Base-by-base conservation (phyloP, 1,140 invertebrate genomes). In the Rhopalosiphum maidis region DNA sequence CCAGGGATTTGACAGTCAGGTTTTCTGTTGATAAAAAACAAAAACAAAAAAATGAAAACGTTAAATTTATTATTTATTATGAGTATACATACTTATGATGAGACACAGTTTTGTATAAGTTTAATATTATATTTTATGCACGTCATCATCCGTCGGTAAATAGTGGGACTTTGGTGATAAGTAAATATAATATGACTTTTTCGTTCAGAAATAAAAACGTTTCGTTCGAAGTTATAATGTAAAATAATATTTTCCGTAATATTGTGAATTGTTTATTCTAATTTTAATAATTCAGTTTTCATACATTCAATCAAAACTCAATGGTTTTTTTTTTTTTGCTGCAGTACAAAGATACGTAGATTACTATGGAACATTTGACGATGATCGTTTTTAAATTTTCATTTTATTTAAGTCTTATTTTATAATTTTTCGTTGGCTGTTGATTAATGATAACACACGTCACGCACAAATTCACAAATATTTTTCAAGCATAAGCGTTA, bases 1-100 rank as follows among this genome's bases (percentile, higher is more conserved):
- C 95, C 94, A 95, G 95, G 35, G 96, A 96, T 94, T 95, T 95
- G 93, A 96, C 96, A 93, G 95, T 96, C 93, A 96, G 95, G 94
- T 96, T 96, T 95, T 96, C 96, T 96, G 95, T 96, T 96, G 94
- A 94, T 94, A 94, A 94, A 94, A 94, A 91, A 51, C 15, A 18
- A 87, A 93, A 88, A 87, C 4, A 46, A 46, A 37, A 55, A 93
- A 90, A 90, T 87, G 6, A 37, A 43, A n/a, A 43, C 37, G 2
- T 43, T 41, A 85, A n/a, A n/a, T 85, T 37, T 37, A 37, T 85
- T 22, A 23, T 85, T 2, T 21, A 18, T 68, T 15, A n/a, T 18
- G 60, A n/a, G 60, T 6, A 5, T 18, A 60, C 23, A 23, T 55
- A 25, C 30, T 68, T 1, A 25, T 25, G 60, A n/a, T 68, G 15